phyloP scores from a whole-genome alignment of 2,113 vertebrate species.

The Nothobranchius kuhntae region DNA sequence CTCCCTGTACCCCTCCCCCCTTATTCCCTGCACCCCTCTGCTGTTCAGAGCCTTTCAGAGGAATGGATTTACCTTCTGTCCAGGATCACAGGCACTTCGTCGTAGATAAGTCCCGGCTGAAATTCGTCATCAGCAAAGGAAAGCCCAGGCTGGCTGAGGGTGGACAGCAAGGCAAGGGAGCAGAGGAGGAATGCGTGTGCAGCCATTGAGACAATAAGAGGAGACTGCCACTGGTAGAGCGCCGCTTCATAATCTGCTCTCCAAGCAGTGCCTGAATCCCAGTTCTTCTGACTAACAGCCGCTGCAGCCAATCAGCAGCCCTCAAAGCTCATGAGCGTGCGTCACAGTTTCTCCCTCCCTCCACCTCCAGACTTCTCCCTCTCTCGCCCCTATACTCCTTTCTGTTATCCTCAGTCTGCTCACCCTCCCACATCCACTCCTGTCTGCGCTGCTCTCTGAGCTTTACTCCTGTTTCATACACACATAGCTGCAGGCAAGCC shows the following conservation, averaged over 20 bases:
- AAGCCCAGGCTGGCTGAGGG: slow-evolving; percentile 64
- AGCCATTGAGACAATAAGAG: slow-evolving; percentile 82
- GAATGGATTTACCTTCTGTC: slow-evolving; percentile 78
- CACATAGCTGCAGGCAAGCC: slow-evolving; percentile 70
- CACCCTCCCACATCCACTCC: slow-evolving; percentile 62
- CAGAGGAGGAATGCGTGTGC: slow-evolving; percentile 78
- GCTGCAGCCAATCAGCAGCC: slow-evolving; percentile 62
- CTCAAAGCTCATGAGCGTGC: slow-evolving; percentile 70
- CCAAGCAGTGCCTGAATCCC: slow-evolving; percentile 73
- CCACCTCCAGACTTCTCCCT: slow-evolving; percentile 32
- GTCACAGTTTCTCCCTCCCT: slow-evolving; percentile 67
- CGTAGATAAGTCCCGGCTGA: slow-evolving; percentile 69
- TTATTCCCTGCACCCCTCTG: slow-evolving; percentile 24
- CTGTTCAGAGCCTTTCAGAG: slow-evolving; percentile 48
- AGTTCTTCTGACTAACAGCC: slow-evolving; percentile 70
- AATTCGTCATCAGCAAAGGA: slow-evolving; percentile 63
- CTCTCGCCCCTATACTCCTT: slow-evolving; percentile 43
- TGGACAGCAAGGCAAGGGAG: slow-evolving; percentile 73
- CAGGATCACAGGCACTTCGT: slow-evolving; percentile 82
- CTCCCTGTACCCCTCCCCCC: slow-evolving; percentile 32
- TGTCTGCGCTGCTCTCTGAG: slow-evolving; percentile 37
- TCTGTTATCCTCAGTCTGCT: slow-evolving; percentile 61
- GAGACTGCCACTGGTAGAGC: slow-evolving; percentile 76
- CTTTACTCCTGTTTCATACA: slow-evolving; percentile 45
- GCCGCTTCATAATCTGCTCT: slow-evolving; percentile 84